Percentiles rank a stretch among this genome's conserved stretches.
Conservation (phyloP, 2,888 invertebrate species). For the Allolobophora icterica region DNA sequence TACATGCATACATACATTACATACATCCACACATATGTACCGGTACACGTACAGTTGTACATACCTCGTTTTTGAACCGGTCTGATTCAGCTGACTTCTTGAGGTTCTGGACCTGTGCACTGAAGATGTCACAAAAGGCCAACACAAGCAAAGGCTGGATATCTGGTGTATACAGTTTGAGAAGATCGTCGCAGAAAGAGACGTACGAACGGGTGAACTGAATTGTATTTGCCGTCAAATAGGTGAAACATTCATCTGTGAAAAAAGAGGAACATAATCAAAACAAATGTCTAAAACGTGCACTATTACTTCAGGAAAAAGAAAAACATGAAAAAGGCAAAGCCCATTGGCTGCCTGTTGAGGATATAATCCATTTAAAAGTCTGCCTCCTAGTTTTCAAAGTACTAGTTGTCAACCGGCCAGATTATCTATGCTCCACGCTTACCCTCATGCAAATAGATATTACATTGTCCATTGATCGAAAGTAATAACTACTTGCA, state of each 20-base stretch:
- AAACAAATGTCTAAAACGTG: not conserved
- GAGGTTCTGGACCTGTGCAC: slow-evolving; percentile 76
- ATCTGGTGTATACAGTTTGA: slow-evolving; percentile 76
- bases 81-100: slow-evolving; percentile 68
- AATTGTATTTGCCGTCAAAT: slow-evolving; percentile 80
- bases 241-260: slow-evolving; percentile 75
- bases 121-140: slow-evolving; percentile 77
- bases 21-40: not conserved
- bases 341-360: no score
- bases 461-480: no score
- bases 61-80: slow-evolving; percentile 69
- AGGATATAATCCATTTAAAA: no score
- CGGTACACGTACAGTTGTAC: no score
- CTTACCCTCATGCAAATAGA: no score
- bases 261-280: slow-evolving; percentile 44
- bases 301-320: not conserved
- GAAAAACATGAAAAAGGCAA: no score
- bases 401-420: no score
- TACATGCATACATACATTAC: not conserved
- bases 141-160: slow-evolving; percentile 77
- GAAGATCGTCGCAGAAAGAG: slow-evolving; percentile 77
- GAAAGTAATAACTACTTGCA: no score
- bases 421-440: no score
- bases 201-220: slow-evolving; percentile 80
- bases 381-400: no score